A percentile compares a stretch with the other conserved stretches of the same genome.
Evolutionary conservation across 2,888 invertebrate species (phyloP).

Genomic region (Stenolophus ochropezus): DNA sequence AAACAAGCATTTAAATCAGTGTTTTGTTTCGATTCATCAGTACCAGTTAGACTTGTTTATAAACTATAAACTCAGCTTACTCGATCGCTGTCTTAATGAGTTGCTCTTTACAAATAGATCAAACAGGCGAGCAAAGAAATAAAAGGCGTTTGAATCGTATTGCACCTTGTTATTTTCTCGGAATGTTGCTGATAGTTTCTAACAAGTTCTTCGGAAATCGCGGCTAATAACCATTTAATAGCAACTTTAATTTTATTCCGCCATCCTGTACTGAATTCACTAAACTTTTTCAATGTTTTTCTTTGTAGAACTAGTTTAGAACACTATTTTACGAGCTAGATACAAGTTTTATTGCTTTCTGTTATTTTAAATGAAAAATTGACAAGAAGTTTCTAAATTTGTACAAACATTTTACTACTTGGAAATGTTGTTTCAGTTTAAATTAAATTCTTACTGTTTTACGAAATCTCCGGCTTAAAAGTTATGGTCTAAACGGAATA

Average conservation of each 20-base stretch:
- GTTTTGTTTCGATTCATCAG: constrained; percentile 10
- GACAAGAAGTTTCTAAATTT: not conserved
- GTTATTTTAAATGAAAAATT: constrained; percentile 27
- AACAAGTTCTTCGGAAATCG: constrained; percentile 26
- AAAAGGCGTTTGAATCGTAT: constrained; percentile 17
- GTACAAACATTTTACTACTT: not conserved
- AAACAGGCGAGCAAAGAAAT: not conserved
- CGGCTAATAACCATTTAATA: constrained; percentile 15
- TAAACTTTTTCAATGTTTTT: not conserved
- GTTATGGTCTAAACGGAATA: not conserved
- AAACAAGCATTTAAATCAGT: constrained; percentile 40
- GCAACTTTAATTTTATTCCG: constrained; percentile 23
- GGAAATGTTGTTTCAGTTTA: not conserved
- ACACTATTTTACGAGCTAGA: not conserved
- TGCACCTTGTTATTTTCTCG: constrained; percentile 36
- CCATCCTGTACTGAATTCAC: constrained; percentile 6
- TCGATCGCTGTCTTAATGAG: constrained; percentile 26
- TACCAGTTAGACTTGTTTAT: constrained; percentile 20
- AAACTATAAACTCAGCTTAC: constrained; percentile 19
- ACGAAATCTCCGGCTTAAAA: not conserved
- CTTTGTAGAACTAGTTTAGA: not conserved
- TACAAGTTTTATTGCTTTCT: constrained; percentile 2
- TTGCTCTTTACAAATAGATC: constrained; percentile 14
- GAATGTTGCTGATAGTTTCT: constrained; percentile 28
- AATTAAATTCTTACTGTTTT: not conserved